These are phyloP conservation scores for Lordiphosa mommai DNA, from an alignment of 1,140 invertebrate species.

Conservation along the genomic window DNA sequence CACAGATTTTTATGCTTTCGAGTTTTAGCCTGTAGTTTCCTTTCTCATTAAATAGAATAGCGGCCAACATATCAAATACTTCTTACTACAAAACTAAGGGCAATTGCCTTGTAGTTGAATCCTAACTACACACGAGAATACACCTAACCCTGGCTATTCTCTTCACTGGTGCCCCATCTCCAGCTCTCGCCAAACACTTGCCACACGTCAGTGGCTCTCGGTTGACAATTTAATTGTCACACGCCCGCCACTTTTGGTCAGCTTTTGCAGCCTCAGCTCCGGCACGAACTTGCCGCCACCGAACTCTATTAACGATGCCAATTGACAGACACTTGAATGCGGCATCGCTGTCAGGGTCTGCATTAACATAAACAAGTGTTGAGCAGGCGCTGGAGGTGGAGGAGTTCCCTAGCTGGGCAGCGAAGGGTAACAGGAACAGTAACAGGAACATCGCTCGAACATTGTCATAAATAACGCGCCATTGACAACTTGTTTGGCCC, in stretches of 20 bases:
- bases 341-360: slow-evolving; percentile 46
- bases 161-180: background rate
- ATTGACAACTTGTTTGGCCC: slow-evolving; percentile 70
- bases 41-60: too few relatives aligned
- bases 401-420: slow-evolving; percentile 4
- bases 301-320: slow-evolving; percentile 75
- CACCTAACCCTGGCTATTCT: background rate
- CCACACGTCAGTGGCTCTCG: slow-evolving; percentile 68
- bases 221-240: slow-evolving; percentile 77
- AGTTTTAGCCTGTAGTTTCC: too few relatives aligned
- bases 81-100: too few relatives aligned
- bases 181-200: slow-evolving; percentile 47
- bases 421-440: slow-evolving; percentile 14
- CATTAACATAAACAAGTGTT: slow-evolving; percentile 70
- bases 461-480: slow-evolving; percentile 77
- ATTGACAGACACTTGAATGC: slow-evolving; percentile 77
- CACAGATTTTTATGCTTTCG: too few relatives aligned
- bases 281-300: slow-evolving; percentile 48
- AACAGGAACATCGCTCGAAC: slow-evolving; percentile 68
- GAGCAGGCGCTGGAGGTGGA: slow-evolving; percentile 21
- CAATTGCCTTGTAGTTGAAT: too few relatives aligned
- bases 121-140: too few relatives aligned
- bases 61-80: too few relatives aligned
- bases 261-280: background rate
- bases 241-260: slow-evolving; percentile 74